phyloP scores from a whole-genome alignment of 2,888 invertebrate genomes.

The Idaea dimidiata region DNA sequence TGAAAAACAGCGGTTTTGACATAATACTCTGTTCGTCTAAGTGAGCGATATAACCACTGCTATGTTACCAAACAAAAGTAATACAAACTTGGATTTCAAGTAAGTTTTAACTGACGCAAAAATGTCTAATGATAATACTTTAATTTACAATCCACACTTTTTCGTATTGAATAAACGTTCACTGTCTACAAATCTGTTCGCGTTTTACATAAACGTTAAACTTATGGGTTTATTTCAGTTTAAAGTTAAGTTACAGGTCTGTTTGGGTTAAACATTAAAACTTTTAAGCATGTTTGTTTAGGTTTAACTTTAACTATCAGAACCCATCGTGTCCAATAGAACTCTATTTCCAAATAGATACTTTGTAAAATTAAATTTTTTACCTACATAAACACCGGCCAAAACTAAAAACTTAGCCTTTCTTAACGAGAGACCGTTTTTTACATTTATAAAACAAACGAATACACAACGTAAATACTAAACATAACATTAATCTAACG shows the following conservation, averaged over 20 bases:
- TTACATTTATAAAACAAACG: conserved; percentile 20
- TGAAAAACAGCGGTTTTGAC: no score
- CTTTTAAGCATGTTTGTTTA: no score
- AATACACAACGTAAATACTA: conserved; percentile 31
- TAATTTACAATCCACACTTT: conserved; percentile 15
- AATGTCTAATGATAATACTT: background rate
- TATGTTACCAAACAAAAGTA: no score
- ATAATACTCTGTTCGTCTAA: no score
- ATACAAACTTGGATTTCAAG: no score
- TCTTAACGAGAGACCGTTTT: conserved; percentile 15
- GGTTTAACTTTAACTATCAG: no score
- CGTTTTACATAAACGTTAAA: no score
- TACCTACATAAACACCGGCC: conserved; percentile 7
- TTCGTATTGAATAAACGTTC: background rate
- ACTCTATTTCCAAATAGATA: background rate
- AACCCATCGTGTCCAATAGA: background rate
- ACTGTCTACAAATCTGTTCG: background rate
- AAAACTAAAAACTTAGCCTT: conserved; percentile 23
- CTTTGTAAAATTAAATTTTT: background rate
- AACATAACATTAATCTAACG: conserved; percentile 39
- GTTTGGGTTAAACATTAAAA: no score
- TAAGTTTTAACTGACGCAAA: no score
- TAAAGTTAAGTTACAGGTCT: no score
- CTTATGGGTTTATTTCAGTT: no score
- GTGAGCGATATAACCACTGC: no score